phyloP scores from a whole-genome alignment of 2,797 vertebrate species.

The Catostomus latipinnis region DNA sequence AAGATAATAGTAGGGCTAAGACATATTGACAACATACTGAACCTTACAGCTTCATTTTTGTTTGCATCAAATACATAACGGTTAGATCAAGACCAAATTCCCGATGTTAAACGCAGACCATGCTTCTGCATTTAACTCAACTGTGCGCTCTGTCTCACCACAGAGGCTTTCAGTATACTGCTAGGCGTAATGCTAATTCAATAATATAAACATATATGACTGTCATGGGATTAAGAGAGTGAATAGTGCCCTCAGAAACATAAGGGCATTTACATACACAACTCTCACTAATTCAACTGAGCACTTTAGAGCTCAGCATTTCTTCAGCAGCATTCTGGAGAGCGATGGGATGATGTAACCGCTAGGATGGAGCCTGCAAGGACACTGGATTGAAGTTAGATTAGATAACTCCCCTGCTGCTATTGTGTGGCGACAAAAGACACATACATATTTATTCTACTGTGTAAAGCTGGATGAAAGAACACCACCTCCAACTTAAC shows the following conservation, averaged over 20 bases:
- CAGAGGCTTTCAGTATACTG: constrained; percentile 13
- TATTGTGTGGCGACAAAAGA: constrained; percentile 25
- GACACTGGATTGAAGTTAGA: constrained; percentile 16
- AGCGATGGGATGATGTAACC: constrained; percentile 20
- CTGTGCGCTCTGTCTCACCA: constrained; percentile 36
- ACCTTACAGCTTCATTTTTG: no score
- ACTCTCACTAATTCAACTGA: constrained; percentile 15
- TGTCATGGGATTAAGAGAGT: constrained; percentile 41
- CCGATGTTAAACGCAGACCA: constrained; percentile 20
- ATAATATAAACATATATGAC: constrained; percentile 28
- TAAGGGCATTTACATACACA: constrained; percentile 11
- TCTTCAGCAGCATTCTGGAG: constrained; percentile 8
- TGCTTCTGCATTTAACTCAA: constrained; percentile 20
- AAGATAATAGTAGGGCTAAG: no score
- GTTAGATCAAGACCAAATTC: constrained; percentile 14
- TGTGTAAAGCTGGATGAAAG: no score
- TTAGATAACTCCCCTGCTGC: constrained; percentile 21
- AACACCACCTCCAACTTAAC: no score
- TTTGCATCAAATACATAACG: no score
- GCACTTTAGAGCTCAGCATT: constrained; percentile 29
- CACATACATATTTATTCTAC: no score
- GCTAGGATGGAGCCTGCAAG: constrained; percentile 8
- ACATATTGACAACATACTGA: no score
- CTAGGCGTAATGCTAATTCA: constrained; percentile 29
- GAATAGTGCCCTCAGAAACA: constrained; percentile 6